Evolutionary conservation across 1,140 invertebrate species (phyloP), one percentile per base, ranked within the genome.

Genomic region (Drosophila triauraria): DNA sequence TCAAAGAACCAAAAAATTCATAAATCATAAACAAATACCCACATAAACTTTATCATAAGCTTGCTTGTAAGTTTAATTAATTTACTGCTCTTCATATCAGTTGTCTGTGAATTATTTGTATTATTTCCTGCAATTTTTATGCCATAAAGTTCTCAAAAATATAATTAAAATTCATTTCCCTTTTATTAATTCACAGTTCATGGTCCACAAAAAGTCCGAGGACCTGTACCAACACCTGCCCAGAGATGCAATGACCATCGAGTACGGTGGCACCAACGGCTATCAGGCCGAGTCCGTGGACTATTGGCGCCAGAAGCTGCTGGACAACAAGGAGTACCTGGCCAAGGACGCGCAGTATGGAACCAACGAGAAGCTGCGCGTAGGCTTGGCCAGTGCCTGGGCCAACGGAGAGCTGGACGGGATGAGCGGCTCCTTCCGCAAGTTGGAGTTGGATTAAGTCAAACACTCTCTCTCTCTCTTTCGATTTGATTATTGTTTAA

Each of bases 241-340:
- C 1, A 54, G 92, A 15, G 94, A 94, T n/a, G 91, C 93, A 4
- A 78, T 95, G 53, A 94, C 94, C 10, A 93, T 94, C 43, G 95
- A 95, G 68, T 94, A 94, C 59, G 95, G 95, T 1, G 94, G 94
- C 12, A 91, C 93, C 58, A 93, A 93, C 67, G 94, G 94, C 30
- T 78, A 93, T 1, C 62, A 93, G 20, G 84, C 56, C 40, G 94
- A 94, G 72, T 92, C 92, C 46, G 51, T 93, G 93, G 94, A 94
- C 40, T 78, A 93, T 30, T 95, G 94, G 94, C 93, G 93, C 27
- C 91, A 92, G 4, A 94, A 94, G 77, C 75, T 94, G 25, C 75
- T 88, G 46, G 91, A 82, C 10, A 85, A 93, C 59, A 84, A 92
- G 38, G 92, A 94, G 5, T 94, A 93, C 80, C 93, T 94, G 60